A percentile compares a stretch with the other conserved stretches of the same genome.
phyloP scores from a whole-genome alignment of 2,113 vertebrate genomes.

The Genyomyrus donnyi region DNA sequence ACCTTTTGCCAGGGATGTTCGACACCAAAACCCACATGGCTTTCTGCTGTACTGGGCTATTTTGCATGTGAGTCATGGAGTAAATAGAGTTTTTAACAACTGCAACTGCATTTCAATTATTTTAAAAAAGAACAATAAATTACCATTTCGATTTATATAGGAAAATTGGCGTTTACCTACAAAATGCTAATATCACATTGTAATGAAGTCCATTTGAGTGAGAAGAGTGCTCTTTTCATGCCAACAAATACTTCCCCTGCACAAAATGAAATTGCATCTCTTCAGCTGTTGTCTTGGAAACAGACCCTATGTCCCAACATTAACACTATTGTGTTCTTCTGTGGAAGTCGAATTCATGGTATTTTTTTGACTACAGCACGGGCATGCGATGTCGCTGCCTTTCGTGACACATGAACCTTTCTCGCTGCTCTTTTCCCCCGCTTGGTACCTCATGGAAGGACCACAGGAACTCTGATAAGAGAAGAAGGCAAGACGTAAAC shows the following conservation, averaged over 20 bases:
- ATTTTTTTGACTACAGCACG: background rate
- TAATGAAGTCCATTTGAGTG: background rate
- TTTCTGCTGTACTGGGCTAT: background rate
- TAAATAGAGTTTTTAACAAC: background rate
- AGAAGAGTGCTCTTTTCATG: background rate
- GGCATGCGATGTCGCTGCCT: background rate
- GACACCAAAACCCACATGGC: background rate
- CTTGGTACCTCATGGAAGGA: background rate
- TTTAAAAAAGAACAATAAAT: background rate
- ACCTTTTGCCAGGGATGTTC: background rate
- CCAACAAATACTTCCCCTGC: background rate
- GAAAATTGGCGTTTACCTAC: constrained; percentile 11
- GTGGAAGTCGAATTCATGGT: background rate
- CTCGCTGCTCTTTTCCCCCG: background rate
- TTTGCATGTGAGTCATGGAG: background rate
- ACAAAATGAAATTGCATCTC: background rate
- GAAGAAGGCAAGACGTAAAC: background rate
- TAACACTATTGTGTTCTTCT: background rate
- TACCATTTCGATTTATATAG: constrained; percentile 11
- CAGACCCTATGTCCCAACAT: background rate
- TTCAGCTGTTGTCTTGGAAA: constrained; percentile 15
- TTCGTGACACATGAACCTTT: background rate
- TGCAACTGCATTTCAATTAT: background rate
- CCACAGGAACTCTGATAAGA: background rate
- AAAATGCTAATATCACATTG: constrained; percentile 6